Base-by-base conservation (phyloP, 2,113 vertebrate species). In the Tupaia chinensis region DNA sequence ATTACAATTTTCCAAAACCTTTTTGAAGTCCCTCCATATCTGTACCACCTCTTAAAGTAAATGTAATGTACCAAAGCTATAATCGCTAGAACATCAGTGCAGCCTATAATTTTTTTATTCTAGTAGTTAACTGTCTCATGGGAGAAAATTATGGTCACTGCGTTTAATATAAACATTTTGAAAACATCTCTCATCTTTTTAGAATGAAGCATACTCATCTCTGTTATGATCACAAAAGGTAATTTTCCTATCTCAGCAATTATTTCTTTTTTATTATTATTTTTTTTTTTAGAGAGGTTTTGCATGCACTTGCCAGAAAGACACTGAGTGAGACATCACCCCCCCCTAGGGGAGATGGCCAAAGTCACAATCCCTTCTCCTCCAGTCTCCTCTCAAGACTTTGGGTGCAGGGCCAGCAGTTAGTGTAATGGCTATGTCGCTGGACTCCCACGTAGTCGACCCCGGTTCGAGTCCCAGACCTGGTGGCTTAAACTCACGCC, bases 111-210 rank as follows among this genome's bases (percentile, higher is more conserved):
- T 82, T 66, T 65, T 65, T 76, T 44, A 89, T 85, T 74, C 61
- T 29, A 80, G 54, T 8, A 76, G 9, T 63, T 90, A 19, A 81
- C 22, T 78, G 29, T 96, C 80, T 92, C n/a, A 60, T 9, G 44
- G 8, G 8, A 29, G 16, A 54, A 79, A 86, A 84, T 76, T 3
- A 65, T 3, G 29, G 32, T 66, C 4, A 76, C 23, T 29, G 13
- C 66, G 76, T n/a, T 12, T 34, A 82, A 79, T 1, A 25, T 32
- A 34, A 74, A 77, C 22, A 81, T n/a, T 63, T 34, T 78, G 27
- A 79, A 94, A 83, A 72, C 23, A 58, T 16, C 12, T 85, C 34
- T 94, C 56, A 53, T 44, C 34, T 87, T 95, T 76, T 77, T 73
- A 89, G 34, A 88, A 88, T 78, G 65, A 83, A 92, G 23, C 29